A percentile compares a stretch with the other conserved stretches of the same genome.
Evolutionary conservation across 2,888 invertebrate genomes (phyloP).

Genomic region (Sinohyriopsis cumingii): DNA sequence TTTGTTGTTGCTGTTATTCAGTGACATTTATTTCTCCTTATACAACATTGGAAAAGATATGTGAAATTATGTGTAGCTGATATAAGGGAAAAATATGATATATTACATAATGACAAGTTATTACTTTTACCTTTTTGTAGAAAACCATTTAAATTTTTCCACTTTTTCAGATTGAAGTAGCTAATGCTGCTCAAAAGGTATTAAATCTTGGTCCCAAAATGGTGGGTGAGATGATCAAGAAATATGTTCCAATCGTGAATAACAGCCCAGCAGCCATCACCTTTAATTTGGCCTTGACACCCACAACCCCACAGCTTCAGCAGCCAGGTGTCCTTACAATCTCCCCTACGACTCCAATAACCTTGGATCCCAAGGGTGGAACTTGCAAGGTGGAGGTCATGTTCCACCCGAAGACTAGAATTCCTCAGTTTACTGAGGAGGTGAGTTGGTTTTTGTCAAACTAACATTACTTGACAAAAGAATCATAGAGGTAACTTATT

Average conservation of each 20-base stretch:
- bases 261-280: constrained; percentile 69
- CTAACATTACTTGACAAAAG: background rate
- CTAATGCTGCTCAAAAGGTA: constrained; percentile 66
- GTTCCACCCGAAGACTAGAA: constrained; percentile 66
- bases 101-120: too few species aligned
- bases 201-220: constrained; percentile 68
- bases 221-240: constrained; percentile 65
- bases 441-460: constrained; percentile 37
- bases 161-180: constrained; percentile 66
- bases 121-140: background rate
- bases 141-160: background rate
- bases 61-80: too few species aligned
- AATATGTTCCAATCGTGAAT: constrained; percentile 68
- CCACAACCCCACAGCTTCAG: constrained; percentile 61
- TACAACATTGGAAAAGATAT: too few species aligned
- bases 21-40: too few species aligned
- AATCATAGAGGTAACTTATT: background rate
- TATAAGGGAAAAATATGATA: too few species aligned
- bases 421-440: constrained; percentile 71
- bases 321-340: constrained; percentile 59
- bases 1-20: too few species aligned
- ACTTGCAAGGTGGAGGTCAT: constrained; percentile 66
- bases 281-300: constrained; percentile 67
- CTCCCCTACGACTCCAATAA: constrained; percentile 61
- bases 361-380: constrained; percentile 64